Conservation (phyloP, 2,797 vertebrate genomes). For the Nyctibius grandis region DNA sequence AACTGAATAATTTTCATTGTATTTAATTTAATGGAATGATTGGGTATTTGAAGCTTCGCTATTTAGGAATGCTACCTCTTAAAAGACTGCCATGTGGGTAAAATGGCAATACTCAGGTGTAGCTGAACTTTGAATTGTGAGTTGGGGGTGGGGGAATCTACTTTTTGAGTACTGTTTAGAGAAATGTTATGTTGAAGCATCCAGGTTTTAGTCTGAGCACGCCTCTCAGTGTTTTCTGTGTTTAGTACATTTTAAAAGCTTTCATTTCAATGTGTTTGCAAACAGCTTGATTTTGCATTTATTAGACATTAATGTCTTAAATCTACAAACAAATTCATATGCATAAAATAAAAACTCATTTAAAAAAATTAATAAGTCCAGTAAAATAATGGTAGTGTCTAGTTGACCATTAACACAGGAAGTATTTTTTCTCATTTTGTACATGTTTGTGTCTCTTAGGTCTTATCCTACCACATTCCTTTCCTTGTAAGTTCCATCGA, state of each 20-base stretch:
- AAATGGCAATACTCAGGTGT: neutral
- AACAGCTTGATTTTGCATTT: neutral
- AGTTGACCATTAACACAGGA: neutral
- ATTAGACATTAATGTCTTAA: neutral
- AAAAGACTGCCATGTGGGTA: neutral
- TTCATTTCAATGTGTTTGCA: neutral
- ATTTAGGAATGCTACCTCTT: neutral
- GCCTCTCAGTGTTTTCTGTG: neutral
- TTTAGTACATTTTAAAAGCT: neutral
- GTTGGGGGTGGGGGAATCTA: neutral
- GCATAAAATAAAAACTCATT: neutral
- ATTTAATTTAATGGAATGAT: neutral
- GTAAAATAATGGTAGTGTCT: neutral
- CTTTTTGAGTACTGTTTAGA: neutral
- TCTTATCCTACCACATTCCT: conserved; percentile 97
- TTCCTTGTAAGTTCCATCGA: conserved; percentile 99
- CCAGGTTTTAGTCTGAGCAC: neutral
- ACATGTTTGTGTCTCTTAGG: conserved; percentile 74
- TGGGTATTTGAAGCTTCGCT: neutral
- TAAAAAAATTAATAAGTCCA: neutral
- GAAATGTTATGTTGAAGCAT: neutral
- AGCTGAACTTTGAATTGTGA: neutral
- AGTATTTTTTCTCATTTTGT: neutral
- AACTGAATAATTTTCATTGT: neutral
- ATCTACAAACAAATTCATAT: neutral